These are phyloP conservation scores for Drosophila quinaria DNA, from an alignment of 2,888 invertebrate species.

Conservation along the genomic window DNA sequence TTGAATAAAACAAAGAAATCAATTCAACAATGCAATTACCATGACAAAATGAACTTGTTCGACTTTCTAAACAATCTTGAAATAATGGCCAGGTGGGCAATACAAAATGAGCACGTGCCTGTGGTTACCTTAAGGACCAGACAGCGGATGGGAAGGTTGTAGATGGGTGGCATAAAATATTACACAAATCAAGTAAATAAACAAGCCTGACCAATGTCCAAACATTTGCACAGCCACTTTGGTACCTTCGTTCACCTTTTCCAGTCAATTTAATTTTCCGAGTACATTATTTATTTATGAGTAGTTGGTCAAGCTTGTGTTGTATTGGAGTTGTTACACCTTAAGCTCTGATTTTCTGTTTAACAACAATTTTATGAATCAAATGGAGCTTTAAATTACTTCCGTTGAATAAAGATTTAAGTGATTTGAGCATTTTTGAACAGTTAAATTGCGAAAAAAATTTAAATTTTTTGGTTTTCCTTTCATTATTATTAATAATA, in stretches of 20 bases:
- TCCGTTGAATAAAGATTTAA: neutral
- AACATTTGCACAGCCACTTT: conserved; percentile 60
- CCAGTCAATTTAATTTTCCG: conserved; percentile 63
- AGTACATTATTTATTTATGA: conserved; percentile 66
- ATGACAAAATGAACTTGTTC: conserved; percentile 29
- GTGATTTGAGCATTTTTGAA: neutral
- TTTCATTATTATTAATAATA: neutral
- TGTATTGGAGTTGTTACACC: conserved; percentile 1
- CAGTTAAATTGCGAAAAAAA: neutral
- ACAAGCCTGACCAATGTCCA: conserved; percentile 56
- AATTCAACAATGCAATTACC: conserved; percentile 33
- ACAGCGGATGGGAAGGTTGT: neutral
- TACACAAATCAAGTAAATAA: conserved; percentile 58
- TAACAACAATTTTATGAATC: neutral
- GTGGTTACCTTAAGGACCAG: conserved; percentile 15
- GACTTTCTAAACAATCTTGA: conserved; percentile 14
- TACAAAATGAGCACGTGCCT: conserved; percentile 40
- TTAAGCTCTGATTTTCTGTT: conserved; percentile 1
- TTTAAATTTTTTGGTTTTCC: neutral
- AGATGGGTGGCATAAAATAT: conserved; percentile 36
- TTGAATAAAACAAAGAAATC: conserved; percentile 13
- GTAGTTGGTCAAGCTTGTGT: conserved; percentile 20
- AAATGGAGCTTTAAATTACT: neutral
- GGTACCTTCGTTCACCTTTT: conserved; percentile 50
- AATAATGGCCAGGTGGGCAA: conserved; percentile 10